A percentile compares a stretch with the other conserved stretches of the same genome.
Conservation (phyloP, 2,113 vertebrate species). For the Petromus typicus region DNA sequence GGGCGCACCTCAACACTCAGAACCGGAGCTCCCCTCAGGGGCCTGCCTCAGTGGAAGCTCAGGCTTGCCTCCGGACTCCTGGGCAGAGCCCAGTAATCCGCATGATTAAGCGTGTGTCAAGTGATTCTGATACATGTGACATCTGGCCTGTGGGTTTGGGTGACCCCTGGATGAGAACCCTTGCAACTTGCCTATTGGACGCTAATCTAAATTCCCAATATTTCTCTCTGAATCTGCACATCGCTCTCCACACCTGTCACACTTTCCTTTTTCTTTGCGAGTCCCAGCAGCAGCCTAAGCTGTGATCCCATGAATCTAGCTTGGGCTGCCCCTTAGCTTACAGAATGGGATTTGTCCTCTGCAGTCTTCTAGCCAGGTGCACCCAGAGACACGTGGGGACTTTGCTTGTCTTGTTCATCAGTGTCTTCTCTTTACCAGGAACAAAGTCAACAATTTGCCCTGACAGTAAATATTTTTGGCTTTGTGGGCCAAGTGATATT, state of each 20-base stretch:
- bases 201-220: not conserved
- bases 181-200: not conserved
- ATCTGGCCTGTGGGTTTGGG: not conserved
- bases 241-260: slow-evolving; percentile 8
- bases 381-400: not conserved
- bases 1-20: slow-evolving; percentile 24
- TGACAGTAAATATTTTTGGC: not conserved
- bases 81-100: not conserved
- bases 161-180: not conserved
- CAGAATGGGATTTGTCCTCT: not conserved
- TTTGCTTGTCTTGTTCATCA: not conserved
- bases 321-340: not conserved
- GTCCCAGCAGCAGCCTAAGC: not conserved
- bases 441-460: not conserved
- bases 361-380: not conserved
- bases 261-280: not conserved
- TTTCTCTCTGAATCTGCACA: not conserved
- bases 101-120: not conserved
- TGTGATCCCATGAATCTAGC: not conserved
- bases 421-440: not conserved
- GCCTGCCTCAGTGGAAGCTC: not conserved
- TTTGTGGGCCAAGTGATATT: not conserved
- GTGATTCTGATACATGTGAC: not conserved
- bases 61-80: slow-evolving; percentile 2
- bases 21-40: not conserved